These are phyloP conservation scores for Neosilurus mollespiculum DNA, from an alignment of 2,797 vertebrate genomes.

Conservation along the genomic window DNA sequence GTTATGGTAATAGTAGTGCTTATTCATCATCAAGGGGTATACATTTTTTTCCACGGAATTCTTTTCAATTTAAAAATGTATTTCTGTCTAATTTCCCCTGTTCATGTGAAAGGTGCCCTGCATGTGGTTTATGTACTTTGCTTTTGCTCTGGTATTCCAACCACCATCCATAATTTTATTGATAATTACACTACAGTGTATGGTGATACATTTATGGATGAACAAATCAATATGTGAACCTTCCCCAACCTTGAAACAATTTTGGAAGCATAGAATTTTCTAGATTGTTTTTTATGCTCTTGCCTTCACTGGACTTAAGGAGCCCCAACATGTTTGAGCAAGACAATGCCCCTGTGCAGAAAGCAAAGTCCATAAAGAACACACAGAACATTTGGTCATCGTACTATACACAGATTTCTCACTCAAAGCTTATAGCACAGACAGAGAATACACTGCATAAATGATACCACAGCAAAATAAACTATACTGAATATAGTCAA, in stretches of 20 bases:
- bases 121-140: background rate
- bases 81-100: background rate
- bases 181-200: background rate
- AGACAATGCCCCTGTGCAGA: background rate
- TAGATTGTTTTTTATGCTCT: background rate
- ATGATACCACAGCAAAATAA: too few species aligned
- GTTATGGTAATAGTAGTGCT: too few species aligned
- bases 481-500: too few species aligned
- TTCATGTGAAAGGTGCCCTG: background rate
- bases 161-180: background rate
- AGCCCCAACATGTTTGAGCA: background rate
- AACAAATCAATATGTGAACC: background rate
- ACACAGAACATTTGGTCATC: conserved; percentile 16
- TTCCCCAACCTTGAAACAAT: background rate
- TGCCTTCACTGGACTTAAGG: background rate
- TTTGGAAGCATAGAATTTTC: background rate
- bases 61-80: background rate
- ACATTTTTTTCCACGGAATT: background rate
- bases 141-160: background rate
- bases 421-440: background rate
- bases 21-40: background rate
- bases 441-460: background rate
- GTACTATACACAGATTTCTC: background rate
- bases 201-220: background rate
- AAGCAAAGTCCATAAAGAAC: background rate